Evolutionary conservation across 2,888 invertebrate genomes (phyloP).

Genomic region (Leptopilina syphax): DNA sequence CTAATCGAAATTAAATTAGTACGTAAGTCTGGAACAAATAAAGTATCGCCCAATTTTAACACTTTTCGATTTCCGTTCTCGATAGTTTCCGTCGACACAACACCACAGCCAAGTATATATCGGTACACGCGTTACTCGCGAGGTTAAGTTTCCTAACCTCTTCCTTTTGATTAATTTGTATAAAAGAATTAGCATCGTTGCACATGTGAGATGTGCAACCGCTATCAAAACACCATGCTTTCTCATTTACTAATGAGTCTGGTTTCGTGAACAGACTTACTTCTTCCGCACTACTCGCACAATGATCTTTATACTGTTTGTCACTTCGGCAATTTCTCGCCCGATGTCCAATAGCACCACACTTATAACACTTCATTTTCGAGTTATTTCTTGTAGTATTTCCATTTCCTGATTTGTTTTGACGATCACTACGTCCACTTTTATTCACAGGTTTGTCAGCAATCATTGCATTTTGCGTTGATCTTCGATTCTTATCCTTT

Average conservation of each 20-base stretch:
- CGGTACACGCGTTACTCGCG: no score
- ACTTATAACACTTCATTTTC: conserved; percentile 41
- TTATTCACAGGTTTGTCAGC: conserved; percentile 28
- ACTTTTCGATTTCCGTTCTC: no score
- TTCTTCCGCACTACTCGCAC: conserved; percentile 17
- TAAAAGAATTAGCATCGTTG: no score
- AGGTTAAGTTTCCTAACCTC: no score
- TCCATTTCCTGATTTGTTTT: not conserved
- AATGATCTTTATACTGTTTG: conserved; percentile 21
- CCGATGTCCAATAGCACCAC: conserved; percentile 39
- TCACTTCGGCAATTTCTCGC: conserved; percentile 43
- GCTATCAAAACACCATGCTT: not conserved
- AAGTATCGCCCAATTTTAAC: no score
- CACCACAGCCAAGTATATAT: no score
- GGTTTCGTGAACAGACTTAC: conserved; percentile 16
- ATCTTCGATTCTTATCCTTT: conserved; percentile 1
- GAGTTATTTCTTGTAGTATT: conserved; percentile 14
- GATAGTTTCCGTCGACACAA: no score
- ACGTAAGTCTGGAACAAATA: not conserved
- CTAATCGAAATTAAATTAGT: no score
- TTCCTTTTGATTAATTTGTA: no score
- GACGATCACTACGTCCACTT: not conserved
- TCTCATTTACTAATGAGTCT: not conserved
- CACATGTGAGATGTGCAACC: no score
- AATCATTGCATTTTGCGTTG: conserved; percentile 34